A percentile compares a stretch with the other conserved stretches of the same genome.
These are phyloP conservation scores for Petromus typicus DNA, from an alignment of 2,113 vertebrate species.

Conservation along the genomic window DNA sequence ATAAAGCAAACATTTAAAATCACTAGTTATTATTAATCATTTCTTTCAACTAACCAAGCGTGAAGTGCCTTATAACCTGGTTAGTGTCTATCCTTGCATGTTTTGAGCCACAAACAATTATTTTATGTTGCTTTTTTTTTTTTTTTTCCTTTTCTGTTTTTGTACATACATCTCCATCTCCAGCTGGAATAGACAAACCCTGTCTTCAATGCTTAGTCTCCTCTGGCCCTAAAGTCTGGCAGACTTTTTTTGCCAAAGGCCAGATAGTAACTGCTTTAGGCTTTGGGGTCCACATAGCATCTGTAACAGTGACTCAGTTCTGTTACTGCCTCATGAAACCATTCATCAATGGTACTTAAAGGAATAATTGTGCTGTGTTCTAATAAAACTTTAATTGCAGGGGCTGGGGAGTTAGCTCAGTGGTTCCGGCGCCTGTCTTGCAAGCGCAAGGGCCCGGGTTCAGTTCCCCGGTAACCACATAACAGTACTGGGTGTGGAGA, in stretches of 20 bases:
- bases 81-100: neutral
- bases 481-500: too few species aligned
- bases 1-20: neutral
- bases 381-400: constrained; percentile 11
- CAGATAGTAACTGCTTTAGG: neutral
- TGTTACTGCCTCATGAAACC: neutral
- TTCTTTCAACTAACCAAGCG: neutral
- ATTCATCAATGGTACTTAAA: neutral
- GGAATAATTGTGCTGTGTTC: neutral
- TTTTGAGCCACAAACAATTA: neutral
- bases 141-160: neutral
- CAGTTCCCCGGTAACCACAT: too few species aligned
- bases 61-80: neutral
- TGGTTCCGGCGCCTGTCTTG: too few species aligned
- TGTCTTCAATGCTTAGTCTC: neutral
- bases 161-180: neutral
- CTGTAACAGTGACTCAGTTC: neutral
- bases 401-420: too few species aligned
- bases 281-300: neutral
- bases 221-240: neutral
- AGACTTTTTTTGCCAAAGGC: neutral
- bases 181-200: neutral
- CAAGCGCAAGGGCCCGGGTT: too few species aligned
- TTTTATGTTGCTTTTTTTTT: neutral
- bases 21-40: neutral